phyloP scores from a whole-genome alignment of 2,113 vertebrate genomes.

The Malurus elegans region DNA sequence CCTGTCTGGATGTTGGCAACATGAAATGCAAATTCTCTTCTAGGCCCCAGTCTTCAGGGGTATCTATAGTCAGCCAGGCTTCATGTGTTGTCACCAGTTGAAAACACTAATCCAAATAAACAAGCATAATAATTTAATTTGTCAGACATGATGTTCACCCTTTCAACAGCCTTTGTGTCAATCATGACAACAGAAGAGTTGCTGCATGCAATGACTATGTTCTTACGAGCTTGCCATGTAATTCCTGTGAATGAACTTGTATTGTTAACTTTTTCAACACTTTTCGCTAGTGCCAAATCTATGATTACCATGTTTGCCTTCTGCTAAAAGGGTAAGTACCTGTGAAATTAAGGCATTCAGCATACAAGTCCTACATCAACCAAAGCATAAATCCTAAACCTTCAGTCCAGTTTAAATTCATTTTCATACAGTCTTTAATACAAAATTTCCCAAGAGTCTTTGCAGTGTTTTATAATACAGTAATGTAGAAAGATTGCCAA shows the following conservation, averaged over 20 bases:
- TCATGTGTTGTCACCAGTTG: background rate
- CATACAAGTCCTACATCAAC: background rate
- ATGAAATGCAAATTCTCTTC: background rate
- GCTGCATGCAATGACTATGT: background rate
- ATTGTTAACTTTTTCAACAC: background rate
- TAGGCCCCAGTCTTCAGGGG: background rate
- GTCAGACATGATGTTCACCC: background rate
- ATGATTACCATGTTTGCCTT: background rate
- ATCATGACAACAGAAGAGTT: background rate
- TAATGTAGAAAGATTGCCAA: background rate
- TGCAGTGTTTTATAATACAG: background rate
- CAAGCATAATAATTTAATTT: background rate
- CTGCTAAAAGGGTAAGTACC: background rate
- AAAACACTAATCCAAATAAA: background rate
- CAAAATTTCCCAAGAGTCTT: background rate
- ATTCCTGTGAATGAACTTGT: background rate
- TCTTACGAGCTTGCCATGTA: background rate
- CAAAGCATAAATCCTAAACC: background rate
- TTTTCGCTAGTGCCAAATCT: background rate
- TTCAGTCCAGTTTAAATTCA: background rate
- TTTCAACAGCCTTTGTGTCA: background rate
- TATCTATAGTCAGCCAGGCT: background rate
- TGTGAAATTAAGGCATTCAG: background rate
- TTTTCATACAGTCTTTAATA: background rate
- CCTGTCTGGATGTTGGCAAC: background rate